Evolutionary conservation across 2,888 invertebrate species (phyloP), one percentile per base, ranked within the genome.

Genomic region (Andricus quercusramuli): DNA sequence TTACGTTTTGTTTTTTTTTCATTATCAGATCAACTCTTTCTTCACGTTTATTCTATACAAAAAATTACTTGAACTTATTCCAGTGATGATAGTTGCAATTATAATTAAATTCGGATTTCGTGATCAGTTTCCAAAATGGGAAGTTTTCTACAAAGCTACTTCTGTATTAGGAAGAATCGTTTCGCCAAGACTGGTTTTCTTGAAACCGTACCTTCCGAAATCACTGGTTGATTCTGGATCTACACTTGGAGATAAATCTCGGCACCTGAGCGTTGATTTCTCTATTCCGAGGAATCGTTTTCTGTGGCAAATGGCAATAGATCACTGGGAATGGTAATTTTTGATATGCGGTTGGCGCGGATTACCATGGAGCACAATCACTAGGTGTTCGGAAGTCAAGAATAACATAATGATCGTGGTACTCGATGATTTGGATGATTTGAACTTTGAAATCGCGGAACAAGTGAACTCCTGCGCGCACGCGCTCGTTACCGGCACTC

Each of bases 401-500:
- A 56, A 51, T 32, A 47, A 47, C 25, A 29, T 29, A 29, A 32
- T 17, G 29, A 64, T 29, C 25, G 17, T 11, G 17, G 32, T 70
- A 11, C 29, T 51, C 37, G 20, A 74, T 56, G 56, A 74, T 74
- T 74, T 74, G 32, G 51, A 74, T 56, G 32, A 74, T 74, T 74
- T 74, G 37, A n/a, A 51, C 32, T 56, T 56, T 51, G 56, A 51
- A 74, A 74, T 56, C 56, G n/a, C 32, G 51, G 56, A 32, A 32
- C n/a, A 15, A 37, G 20, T 32, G 41, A 13, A 59, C 41, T 78
- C 66, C 44, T 80, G 78, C 84, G 83, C 82, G 84, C 86, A 84
- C 87, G 84, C 86, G 83, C 81, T 78, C 83, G 83, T 51, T 80
- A 85, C 85, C 83, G 84, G 85, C 86, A 85, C 84, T 82, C 84